Conservation (phyloP, 2,888 invertebrate species). For the Lasioglossum marginatum region DNA sequence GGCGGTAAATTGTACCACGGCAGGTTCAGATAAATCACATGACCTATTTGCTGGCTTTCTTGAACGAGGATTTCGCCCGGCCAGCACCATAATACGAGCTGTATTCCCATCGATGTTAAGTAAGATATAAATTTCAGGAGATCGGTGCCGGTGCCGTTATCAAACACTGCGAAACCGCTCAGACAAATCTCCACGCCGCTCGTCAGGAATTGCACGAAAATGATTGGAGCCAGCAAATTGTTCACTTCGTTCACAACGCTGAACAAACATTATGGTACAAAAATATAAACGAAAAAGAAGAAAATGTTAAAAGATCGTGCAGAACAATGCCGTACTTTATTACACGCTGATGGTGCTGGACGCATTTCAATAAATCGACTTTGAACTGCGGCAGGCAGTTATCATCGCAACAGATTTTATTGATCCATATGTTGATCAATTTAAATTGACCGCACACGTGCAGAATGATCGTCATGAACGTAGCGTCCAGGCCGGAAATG, state of each 20-base stretch:
- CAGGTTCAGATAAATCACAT: slow-evolving; percentile 53
- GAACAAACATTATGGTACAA: background rate
- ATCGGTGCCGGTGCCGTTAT: slow-evolving; percentile 33
- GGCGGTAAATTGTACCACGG: slow-evolving; percentile 62
- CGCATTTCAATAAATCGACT: slow-evolving; percentile 40
- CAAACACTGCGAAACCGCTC: slow-evolving; percentile 59
- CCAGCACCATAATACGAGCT: slow-evolving; percentile 64
- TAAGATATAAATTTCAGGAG: slow-evolving; percentile 57
- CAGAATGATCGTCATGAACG: slow-evolving; percentile 61
- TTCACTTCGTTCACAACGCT: slow-evolving; percentile 63
- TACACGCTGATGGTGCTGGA: slow-evolving; percentile 58
- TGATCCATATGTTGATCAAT: slow-evolving; percentile 57
- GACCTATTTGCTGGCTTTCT: slow-evolving; percentile 57
- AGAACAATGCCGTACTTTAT: slow-evolving; percentile 49
- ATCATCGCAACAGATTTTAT: slow-evolving; percentile 33
- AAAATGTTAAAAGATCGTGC: no score
- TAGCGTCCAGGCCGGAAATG: slow-evolving; percentile 54
- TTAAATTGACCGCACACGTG: slow-evolving; percentile 67
- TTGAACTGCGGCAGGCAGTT: background rate
- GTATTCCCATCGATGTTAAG: slow-evolving; percentile 49
- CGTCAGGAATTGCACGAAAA: slow-evolving; percentile 65
- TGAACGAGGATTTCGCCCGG: slow-evolving; percentile 63
- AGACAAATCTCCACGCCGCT: slow-evolving; percentile 68
- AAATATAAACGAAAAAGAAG: background rate
- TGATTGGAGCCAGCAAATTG: slow-evolving; percentile 62